Conservation (phyloP, 2,888 invertebrate species). For the Habrosyne pyritoides region DNA sequence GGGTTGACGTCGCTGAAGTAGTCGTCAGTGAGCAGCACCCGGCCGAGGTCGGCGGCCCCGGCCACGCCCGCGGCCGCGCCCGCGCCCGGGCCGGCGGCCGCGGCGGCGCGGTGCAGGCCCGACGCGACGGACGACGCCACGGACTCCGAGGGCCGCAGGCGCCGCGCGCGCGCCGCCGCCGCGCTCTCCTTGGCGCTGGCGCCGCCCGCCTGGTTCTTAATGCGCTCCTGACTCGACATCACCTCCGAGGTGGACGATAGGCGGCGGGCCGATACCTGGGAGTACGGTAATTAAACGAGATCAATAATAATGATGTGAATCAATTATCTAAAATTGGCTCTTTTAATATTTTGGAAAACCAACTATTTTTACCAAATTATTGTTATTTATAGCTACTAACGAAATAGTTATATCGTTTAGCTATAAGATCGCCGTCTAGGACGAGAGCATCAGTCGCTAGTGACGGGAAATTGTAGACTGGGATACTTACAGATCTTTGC, state of each 20-base stretch:
- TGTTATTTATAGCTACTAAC: too few relatives aligned
- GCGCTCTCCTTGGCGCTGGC: constrained; percentile 74
- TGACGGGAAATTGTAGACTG: background rate
- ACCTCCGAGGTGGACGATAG: constrained; percentile 91
- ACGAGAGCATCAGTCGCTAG: too few relatives aligned
- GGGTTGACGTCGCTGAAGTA: constrained; percentile 99
- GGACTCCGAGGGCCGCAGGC: constrained; percentile 92
- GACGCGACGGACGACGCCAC: constrained; percentile 96
- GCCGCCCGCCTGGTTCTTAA: constrained; percentile 79
- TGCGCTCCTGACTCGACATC: constrained; percentile 92
- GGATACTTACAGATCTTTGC: constrained; percentile 73
- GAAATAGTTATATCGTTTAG: too few relatives aligned
- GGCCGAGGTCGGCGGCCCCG: constrained; percentile 88
- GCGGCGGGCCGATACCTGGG: constrained; percentile 88
- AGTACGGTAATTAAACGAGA: too few relatives aligned
- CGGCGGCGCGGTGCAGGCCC: constrained; percentile 88
- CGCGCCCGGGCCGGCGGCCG: constrained; percentile 35
- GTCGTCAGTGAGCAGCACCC: constrained; percentile 97
- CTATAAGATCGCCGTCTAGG: too few relatives aligned
- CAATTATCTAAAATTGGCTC: too few relatives aligned
- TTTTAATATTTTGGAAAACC: too few relatives aligned
- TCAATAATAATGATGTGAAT: too few relatives aligned
- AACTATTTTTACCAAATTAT: too few relatives aligned
- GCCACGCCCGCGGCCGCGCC: constrained; percentile 85
- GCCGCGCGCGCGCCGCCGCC: constrained; percentile 87